Conservation (phyloP, 2,797 vertebrate species). For the Eremophila alpestris region DNA sequence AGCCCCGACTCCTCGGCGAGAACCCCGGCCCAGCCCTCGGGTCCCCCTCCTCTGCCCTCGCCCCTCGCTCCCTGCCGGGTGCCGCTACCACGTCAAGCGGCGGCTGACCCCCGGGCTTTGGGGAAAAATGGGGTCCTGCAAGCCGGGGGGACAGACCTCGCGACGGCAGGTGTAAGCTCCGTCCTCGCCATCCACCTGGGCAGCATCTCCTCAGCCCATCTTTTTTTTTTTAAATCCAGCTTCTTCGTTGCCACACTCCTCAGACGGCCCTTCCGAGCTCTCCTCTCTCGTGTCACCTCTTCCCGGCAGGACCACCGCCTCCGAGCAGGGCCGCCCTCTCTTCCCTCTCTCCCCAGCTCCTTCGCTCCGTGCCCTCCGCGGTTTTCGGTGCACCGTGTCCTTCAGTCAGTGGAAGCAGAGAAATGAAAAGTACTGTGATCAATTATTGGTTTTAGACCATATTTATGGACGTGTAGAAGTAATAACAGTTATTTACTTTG, state of each 20-base stretch:
- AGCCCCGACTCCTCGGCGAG: rapidly evolving
- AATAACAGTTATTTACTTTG: constrained; percentile 60
- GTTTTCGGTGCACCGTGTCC: neutral
- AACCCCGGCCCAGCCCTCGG: neutral
- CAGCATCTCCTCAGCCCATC: neutral
- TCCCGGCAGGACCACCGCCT: neutral
- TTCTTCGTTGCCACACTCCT: neutral
- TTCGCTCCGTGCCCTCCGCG: neutral
- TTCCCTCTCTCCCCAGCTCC: too few species aligned
- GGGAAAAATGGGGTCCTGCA: neutral
- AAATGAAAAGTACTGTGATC: constrained; percentile 21
- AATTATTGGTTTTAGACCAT: constrained; percentile 45
- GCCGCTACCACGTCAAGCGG: neutral
- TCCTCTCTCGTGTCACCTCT: rapidly evolving
- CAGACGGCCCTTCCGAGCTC: neutral
- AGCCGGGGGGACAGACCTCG: rapidly evolving
- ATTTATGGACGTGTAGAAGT: constrained; percentile 38
- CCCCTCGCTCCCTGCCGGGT: neutral
- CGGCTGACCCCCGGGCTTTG: neutral
- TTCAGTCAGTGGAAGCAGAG: neutral
- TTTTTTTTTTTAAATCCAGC: too few species aligned
- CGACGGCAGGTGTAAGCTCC: rapidly evolving
- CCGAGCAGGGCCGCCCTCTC: neutral
- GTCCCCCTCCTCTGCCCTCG: too few species aligned
- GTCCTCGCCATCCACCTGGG: too few species aligned